Evolutionary conservation across 2,797 vertebrate species (phyloP).

Genomic region (Pelochelys cantorii): DNA sequence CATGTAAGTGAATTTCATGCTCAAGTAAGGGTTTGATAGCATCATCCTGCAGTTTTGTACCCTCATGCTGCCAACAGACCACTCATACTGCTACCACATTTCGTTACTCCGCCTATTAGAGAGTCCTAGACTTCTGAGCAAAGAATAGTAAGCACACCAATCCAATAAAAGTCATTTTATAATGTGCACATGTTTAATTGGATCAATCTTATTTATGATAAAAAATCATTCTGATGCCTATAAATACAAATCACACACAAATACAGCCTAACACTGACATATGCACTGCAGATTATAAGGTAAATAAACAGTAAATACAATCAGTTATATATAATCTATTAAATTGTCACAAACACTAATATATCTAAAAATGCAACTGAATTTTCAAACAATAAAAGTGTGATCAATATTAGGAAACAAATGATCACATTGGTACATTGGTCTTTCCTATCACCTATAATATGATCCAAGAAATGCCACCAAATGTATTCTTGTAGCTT

Average conservation of each 20-base stretch:
- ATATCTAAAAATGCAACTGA: constrained; percentile 52
- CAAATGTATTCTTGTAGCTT: neutral
- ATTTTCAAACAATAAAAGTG: constrained; percentile 46
- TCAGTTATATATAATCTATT: constrained; percentile 27
- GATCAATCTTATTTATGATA: neutral
- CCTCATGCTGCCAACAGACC: neutral
- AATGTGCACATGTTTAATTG: neutral
- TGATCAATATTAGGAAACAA: constrained; percentile 29
- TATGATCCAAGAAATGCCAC: neutral
- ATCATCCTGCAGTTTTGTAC: neutral
- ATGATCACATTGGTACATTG: neutral
- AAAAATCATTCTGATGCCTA: neutral
- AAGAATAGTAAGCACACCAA: neutral
- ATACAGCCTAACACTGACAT: neutral
- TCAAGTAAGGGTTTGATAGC: neutral
- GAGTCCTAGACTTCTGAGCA: neutral
- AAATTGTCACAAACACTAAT: constrained; percentile 48
- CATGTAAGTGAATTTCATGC: neutral
- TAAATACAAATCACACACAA: neutral
- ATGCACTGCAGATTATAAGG: neutral
- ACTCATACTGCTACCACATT: neutral
- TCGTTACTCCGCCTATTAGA: neutral
- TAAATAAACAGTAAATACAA: constrained; percentile 33
- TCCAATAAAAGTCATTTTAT: neutral
- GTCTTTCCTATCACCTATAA: constrained; percentile 44